Evolutionary conservation across 2,888 invertebrate species (phyloP), one percentile per base, ranked within the genome.

Genomic region (Campaea margaritaria): DNA sequence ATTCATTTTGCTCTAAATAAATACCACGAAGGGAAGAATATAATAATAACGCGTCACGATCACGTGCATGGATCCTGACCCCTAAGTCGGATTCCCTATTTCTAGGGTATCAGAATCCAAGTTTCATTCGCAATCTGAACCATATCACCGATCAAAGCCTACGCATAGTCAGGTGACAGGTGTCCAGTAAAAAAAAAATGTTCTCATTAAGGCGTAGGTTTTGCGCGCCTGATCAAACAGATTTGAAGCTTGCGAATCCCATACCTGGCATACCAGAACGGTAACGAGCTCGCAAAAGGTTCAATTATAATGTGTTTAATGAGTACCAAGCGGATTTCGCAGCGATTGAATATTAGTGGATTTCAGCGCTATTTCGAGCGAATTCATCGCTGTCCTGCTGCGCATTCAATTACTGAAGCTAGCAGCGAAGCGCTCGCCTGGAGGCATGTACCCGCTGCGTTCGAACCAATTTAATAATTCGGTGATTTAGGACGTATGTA

Each of bases 321-420:
- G 36, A n/a, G 12, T 3, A 36, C 3, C 36, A 8, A 12, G 31
- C n/a, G 13, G 28, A 3, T 34, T 42, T 27, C 39, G 28, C 14
- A 21, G 47, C 43, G 39, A 28, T 62, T 64, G 62, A 70, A 72
- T 70, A 73, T 73, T 72, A 75, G 78, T 79, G 79, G 78, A 77
- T 79, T 79, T 77, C 68, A 72, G 70, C 65, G 69, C 64, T 62
- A 31, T 31, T 74, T 72, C 69, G 67, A 70, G 64, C 76, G 77
- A 70, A 79, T 78, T 76, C 67, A 72, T 68, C 69, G 76, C 67
- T 72, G 72, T 69, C 64, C 68, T 75, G 45, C 45, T 14, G 31
- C 44, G 74, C 75, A 79, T 81, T 83, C 79, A 82, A 78, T 86
- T 85, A 81, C 70, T 69, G 70, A 56, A 46, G 15, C 34, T 13